Percentiles rank a stretch among this genome's conserved stretches.
Evolutionary conservation across 2,113 vertebrate genomes (phyloP).

Genomic region (Spilogale gracilis): DNA sequence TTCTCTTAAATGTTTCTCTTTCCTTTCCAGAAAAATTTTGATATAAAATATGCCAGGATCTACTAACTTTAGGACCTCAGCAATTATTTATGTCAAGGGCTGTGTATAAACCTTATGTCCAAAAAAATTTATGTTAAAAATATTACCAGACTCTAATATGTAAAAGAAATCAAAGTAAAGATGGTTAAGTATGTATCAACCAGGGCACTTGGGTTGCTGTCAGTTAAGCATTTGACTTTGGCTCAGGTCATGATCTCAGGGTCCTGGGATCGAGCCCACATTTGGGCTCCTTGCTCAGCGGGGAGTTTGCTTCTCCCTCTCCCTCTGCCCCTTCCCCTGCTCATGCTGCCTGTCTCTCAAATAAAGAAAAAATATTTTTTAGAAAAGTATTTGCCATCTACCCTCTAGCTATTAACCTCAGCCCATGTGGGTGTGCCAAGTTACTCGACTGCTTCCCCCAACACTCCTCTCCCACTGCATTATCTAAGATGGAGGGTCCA

Average conservation of each 20-base stretch:
- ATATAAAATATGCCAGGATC: not conserved
- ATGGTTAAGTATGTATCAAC: not conserved
- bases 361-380: not conserved
- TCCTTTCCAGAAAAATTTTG: slow-evolving; percentile 6
- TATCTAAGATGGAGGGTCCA: not conserved
- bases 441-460: not conserved
- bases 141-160: not conserved
- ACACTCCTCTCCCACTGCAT: not conserved
- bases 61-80: not conserved
- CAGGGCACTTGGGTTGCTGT: not conserved
- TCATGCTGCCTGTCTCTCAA: not conserved
- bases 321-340: not conserved
- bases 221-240: not conserved
- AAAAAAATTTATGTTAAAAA: slow-evolving; percentile 6
- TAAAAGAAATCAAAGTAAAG: not conserved
- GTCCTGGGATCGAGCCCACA: not conserved
- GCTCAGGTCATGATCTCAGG: not conserved
- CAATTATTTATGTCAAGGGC: not conserved
- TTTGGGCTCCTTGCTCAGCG: not conserved
- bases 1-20: slow-evolving; percentile 36
- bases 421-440: fast-evolving
- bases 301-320: not conserved
- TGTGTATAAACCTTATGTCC: not conserved
- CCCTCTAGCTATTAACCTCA: not conserved
- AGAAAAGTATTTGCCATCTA: not conserved